These are phyloP conservation scores for Andrena praecox DNA, from an alignment of 2,888 invertebrate species.

Conservation along the genomic window DNA sequence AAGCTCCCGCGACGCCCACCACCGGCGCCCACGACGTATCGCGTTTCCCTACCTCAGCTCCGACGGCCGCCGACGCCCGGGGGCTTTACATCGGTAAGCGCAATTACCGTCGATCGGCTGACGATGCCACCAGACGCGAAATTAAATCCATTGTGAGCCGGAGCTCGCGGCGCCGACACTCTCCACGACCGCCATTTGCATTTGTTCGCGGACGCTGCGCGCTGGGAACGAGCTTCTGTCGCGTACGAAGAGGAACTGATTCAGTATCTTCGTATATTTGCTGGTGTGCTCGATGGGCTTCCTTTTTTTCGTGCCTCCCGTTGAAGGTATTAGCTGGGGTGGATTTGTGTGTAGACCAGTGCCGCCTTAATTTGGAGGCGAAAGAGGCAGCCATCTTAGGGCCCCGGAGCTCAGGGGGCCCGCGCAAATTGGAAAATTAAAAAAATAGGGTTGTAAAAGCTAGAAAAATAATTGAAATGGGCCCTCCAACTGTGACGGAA, in stretches of 20 bases:
- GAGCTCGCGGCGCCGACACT: slow-evolving; percentile 36
- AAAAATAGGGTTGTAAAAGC: too few relatives aligned
- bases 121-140: slow-evolving; percentile 61
- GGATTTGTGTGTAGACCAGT: too few relatives aligned
- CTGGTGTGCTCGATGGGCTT: too few relatives aligned
- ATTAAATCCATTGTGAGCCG: slow-evolving; percentile 70
- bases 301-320: background rate
- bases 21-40: slow-evolving; percentile 56
- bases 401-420: too few relatives aligned
- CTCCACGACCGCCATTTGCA: slow-evolving; percentile 28
- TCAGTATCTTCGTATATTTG: background rate
- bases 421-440: too few relatives aligned
- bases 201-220: slow-evolving; percentile 4
- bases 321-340: too few relatives aligned
- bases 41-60: slow-evolving; percentile 49
- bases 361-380: too few relatives aligned
- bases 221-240: background rate
- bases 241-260: background rate
- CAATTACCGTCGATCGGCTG: slow-evolving; percentile 60
- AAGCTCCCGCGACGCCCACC: slow-evolving; percentile 41
- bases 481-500: too few relatives aligned
- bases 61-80: slow-evolving; percentile 51
- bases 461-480: too few relatives aligned
- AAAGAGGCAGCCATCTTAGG: too few relatives aligned
- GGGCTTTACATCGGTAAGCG: slow-evolving; percentile 53